A percentile compares a stretch with the other conserved stretches of the same genome.
phyloP scores from a whole-genome alignment of 2,888 invertebrate species.

The Rosalia funebris region DNA sequence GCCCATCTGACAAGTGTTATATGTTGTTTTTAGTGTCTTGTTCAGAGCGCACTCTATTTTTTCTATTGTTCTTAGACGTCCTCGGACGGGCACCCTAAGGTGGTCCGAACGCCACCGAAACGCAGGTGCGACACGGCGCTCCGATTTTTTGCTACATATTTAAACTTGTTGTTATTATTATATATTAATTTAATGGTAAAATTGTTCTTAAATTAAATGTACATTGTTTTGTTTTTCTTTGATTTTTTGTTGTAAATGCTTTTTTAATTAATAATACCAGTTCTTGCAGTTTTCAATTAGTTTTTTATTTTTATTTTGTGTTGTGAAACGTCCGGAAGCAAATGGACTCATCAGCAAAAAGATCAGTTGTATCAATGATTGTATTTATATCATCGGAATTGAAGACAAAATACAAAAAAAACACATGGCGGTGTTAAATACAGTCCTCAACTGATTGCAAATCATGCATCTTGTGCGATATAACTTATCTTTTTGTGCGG shows the following conservation, averaged over 20 bases:
- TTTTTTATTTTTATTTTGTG: slow-evolving; percentile 59
- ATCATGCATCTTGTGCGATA: neutral
- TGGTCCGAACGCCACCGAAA: slow-evolving; percentile 28
- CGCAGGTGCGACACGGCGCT: slow-evolving; percentile 40
- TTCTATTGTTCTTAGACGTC: slow-evolving; percentile 58
- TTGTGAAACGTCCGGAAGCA: slow-evolving; percentile 26
- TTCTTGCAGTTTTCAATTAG: slow-evolving; percentile 75
- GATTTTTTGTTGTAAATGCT: slow-evolving; percentile 81
- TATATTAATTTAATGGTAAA: slow-evolving; percentile 75
- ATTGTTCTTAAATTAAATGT: slow-evolving; percentile 80
- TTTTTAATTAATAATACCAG: slow-evolving; percentile 78
- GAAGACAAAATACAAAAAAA: neutral
- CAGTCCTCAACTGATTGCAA: no score
- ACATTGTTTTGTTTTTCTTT: slow-evolving; percentile 81
- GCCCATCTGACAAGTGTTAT: slow-evolving; percentile 57
- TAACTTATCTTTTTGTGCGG: slow-evolving; percentile 13
- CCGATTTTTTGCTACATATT: slow-evolving; percentile 64
- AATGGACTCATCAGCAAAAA: slow-evolving; percentile 8
- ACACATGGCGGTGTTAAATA: no score
- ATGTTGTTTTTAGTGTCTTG: slow-evolving; percentile 59
- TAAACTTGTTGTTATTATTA: slow-evolving; percentile 74
- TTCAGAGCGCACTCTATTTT: slow-evolving; percentile 61
- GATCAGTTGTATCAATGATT: slow-evolving; percentile 14
- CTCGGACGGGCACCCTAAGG: slow-evolving; percentile 51
- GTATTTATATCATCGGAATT: neutral